Conservation (phyloP, 2,888 invertebrate species). For the Amphipyra tragopoginis region DNA sequence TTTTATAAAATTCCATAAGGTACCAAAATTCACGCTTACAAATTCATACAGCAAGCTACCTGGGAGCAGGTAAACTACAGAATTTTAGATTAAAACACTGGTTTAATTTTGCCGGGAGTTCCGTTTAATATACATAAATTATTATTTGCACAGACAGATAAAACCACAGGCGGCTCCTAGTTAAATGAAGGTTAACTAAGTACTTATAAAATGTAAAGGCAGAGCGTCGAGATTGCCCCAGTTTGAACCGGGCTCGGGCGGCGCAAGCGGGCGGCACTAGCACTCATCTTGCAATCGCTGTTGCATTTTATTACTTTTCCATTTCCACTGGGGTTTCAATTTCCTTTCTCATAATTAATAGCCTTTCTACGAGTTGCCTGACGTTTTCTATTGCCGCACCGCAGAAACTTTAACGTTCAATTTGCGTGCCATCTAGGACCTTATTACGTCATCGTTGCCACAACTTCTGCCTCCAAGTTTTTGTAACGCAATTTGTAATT, state of each 20-base stretch:
- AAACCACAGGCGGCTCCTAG: conserved; percentile 32
- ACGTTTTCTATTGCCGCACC: conserved; percentile 81
- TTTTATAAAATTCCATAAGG: background rate
- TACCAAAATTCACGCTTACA: background rate
- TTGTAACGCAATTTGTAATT: conserved; percentile 32
- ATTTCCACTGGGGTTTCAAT: conserved; percentile 89
- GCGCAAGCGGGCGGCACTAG: conserved; percentile 59
- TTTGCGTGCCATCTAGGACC: conserved; percentile 78
- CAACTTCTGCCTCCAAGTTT: conserved; percentile 46
- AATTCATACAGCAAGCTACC: background rate
- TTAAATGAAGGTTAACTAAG: conserved; percentile 49
- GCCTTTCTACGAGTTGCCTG: conserved; percentile 84
- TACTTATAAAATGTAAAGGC: conserved; percentile 56
- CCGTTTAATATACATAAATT: conserved; percentile 24
- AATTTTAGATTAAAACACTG: background rate
- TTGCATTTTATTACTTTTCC: conserved; percentile 90
- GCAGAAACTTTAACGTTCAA: conserved; percentile 82
- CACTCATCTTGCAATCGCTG: conserved; percentile 87
- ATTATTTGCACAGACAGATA: conserved; percentile 21
- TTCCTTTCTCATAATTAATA: conserved; percentile 89
- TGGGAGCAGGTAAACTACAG: background rate
- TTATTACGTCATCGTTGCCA: conserved; percentile 63
- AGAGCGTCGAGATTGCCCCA: conserved; percentile 65
- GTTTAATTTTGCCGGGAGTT: conserved; percentile 3
- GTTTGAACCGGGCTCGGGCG: conserved; percentile 58